Evolutionary conservation across 2,797 vertebrate genomes (phyloP), one percentile per base, ranked within the genome.

Genomic region (Phataginus tetradactyla): DNA sequence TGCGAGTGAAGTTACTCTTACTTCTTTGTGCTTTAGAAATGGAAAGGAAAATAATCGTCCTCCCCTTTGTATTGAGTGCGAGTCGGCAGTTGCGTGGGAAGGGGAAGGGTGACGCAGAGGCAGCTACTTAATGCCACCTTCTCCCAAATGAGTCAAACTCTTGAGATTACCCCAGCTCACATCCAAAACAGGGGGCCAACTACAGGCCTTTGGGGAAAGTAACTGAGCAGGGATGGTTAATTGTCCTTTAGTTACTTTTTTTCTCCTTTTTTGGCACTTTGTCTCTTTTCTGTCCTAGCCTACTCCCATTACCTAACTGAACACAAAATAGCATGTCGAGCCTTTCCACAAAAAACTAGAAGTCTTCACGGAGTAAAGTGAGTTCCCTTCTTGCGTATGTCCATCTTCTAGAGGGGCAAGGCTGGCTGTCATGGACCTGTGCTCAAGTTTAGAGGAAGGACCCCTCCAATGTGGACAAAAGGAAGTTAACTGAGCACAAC

Each of bases 21-120:
- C 20, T 55, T 77, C 32, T 37, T 64, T 45, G 75, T 86, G 64
- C 51, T 96, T 90, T 86, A 83, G 61, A 95, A 81, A 77, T 64
- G 55, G 51, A 37, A 97, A 71, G n/a, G 15, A 87, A 79, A 87
- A 77, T 25, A 27, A 84, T 68, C 15, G n/a, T 34, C 49, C 51
- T 88, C 39, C 23, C 5, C 49, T 75, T 96, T 64, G 81, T 34
- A 57, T 7, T 49, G 61, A 34, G 5, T 69, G n/a, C 57, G 39
- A 9, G 25, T 90, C 75, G 86, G 12, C 29, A 51, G 57, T 59
- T 37, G 53, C 1, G 0, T 71, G 37, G n/a, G 29, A 42, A 21
- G 4, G 18, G 20, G 2, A 17, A 18, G 13, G 39, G 4, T 12
- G 34, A 53, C 45, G 23, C 32, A 53, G 42, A 90, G 85, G 86